Evolutionary conservation across 1,140 invertebrate genomes (phyloP).

Genomic region (Sarcophaga peregrina): DNA sequence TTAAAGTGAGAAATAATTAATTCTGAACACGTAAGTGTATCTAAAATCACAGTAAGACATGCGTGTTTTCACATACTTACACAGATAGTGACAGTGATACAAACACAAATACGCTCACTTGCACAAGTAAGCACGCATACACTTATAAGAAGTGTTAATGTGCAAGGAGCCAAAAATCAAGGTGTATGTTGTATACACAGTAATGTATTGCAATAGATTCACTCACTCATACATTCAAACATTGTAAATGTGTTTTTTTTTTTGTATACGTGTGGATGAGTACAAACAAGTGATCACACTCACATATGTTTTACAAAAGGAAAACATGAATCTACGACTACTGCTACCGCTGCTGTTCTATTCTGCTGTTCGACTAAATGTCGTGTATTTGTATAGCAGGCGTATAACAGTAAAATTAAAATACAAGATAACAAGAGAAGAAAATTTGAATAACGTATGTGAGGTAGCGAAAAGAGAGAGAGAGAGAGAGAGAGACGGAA

Average conservation of each 20-base stretch:
- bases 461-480: no score
- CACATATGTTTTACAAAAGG: not conserved
- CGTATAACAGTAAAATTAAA: not conserved
- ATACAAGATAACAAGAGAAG: not conserved
- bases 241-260: not conserved
- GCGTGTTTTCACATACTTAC: not conserved
- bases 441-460: no score
- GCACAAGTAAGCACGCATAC: no score
- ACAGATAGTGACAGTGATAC: not conserved
- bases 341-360: not conserved
- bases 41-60: slow-evolving; percentile 18
- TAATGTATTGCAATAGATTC: not conserved
- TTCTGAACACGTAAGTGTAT: not conserved
- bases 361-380: not conserved
- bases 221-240: not conserved
- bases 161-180: slow-evolving; percentile 8
- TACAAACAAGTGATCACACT: not conserved
- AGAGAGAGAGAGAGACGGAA: no score
- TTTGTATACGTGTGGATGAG: no score
- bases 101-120: no score
- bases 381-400: not conserved
- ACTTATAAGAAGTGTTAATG: not conserved
- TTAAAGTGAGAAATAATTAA: not conserved
- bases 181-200: not conserved
- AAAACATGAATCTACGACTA: not conserved